Conservation (phyloP, 2,888 invertebrate species). For the Phaonia tiefii region DNA sequence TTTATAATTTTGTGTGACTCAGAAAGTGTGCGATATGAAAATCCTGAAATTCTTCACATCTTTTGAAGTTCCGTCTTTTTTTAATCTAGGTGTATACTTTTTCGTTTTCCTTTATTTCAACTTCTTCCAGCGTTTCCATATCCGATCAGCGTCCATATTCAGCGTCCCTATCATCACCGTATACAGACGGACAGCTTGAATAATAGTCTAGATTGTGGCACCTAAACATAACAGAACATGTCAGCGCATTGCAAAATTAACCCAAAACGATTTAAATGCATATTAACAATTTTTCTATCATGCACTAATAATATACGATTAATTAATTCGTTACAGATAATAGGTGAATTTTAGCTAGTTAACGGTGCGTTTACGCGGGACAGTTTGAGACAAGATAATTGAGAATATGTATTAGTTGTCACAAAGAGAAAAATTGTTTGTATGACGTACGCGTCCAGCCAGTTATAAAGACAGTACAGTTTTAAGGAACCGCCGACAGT, state of each 20-base stretch:
- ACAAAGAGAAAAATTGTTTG: too few relatives aligned
- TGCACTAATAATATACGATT: conserved; percentile 24
- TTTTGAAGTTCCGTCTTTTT: conserved; percentile 21
- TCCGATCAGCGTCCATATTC: conserved; percentile 36
- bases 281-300: too few relatives aligned
- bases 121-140: too few relatives aligned
- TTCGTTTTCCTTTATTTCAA: conserved; percentile 18
- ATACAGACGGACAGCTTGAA: conserved; percentile 30
- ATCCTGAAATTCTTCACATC: conserved; percentile 24
- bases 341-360: too few relatives aligned
- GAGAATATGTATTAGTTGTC: too few relatives aligned
- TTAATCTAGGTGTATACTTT: conserved; percentile 1
- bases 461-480: too few relatives aligned
- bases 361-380: too few relatives aligned
- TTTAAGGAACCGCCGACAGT: too few relatives aligned
- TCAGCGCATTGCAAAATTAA: conserved; percentile 50
- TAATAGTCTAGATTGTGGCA: conserved; percentile 66
- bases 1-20: conserved; percentile 45
- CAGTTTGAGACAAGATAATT: too few relatives aligned
- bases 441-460: too few relatives aligned
- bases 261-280: too few relatives aligned
- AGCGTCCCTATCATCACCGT: conserved; percentile 46
- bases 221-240: conserved; percentile 49
- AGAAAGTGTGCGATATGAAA: conserved; percentile 28
- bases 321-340: conserved; percentile 1